Evolutionary conservation across 2,888 invertebrate genomes (phyloP).

Genomic region (Heliconius aoede): DNA sequence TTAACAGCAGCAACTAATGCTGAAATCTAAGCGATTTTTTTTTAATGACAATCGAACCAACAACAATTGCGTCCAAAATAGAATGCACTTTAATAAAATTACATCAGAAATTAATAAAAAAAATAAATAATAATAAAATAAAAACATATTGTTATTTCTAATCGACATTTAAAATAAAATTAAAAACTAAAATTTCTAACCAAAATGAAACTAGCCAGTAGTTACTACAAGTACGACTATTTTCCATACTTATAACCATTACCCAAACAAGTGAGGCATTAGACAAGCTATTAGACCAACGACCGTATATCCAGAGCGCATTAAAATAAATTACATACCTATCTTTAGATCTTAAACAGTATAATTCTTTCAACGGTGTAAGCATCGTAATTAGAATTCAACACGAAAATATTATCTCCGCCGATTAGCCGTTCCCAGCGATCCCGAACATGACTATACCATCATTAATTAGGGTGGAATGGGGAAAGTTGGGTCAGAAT

Average conservation of each 20-base stretch:
- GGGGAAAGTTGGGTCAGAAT: conserved; percentile 34
- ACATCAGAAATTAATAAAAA: too few relatives aligned
- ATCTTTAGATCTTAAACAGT: conserved; percentile 51
- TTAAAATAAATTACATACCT: conserved; percentile 50
- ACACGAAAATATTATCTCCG: conserved; percentile 56
- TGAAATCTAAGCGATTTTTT: too few relatives aligned
- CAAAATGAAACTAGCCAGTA: conserved; percentile 1
- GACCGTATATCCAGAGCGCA: conserved; percentile 48
- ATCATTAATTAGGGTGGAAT: conserved; percentile 61
- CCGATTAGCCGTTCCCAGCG: conserved; percentile 60
- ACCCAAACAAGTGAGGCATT: conserved; percentile 40
- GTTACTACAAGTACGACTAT: neutral
- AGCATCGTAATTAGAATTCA: conserved; percentile 56
- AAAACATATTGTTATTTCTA: neutral
- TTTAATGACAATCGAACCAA: too few relatives aligned
- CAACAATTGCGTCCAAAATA: too few relatives aligned
- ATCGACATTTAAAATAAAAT: neutral
- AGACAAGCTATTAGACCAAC: conserved; percentile 46
- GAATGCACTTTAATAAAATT: too few relatives aligned
- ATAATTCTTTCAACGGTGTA: conserved; percentile 59
- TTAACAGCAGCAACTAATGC: too few relatives aligned
- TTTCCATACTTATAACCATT: conserved; percentile 32
- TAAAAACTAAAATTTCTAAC: neutral
- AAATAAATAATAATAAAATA: too few relatives aligned
- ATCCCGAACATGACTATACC: conserved; percentile 63